phyloP scores from a whole-genome alignment of 2,888 invertebrate genomes.

The Lapara coniferarum region DNA sequence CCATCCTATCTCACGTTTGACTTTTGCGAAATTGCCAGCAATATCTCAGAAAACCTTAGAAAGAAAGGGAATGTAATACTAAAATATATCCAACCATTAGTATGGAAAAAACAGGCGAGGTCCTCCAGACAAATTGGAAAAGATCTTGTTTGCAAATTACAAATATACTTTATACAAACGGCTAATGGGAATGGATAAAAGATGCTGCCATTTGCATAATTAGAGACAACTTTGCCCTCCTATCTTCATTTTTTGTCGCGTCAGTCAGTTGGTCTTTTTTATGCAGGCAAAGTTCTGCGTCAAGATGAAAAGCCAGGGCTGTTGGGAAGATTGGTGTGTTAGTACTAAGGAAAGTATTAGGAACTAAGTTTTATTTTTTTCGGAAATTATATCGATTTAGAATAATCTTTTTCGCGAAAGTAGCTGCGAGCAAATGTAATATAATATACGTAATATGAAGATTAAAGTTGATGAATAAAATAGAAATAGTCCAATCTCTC shows the following conservation, averaged over 20 bases:
- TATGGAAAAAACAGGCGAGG: slow-evolving; percentile 47
- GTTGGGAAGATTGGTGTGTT: no score
- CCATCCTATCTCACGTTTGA: slow-evolving; percentile 10
- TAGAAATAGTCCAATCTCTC: no score
- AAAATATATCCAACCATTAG: slow-evolving; percentile 61
- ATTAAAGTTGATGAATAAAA: no score
- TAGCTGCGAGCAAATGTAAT: no score
- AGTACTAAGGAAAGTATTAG: not conserved
- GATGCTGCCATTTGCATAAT: slow-evolving; percentile 75
- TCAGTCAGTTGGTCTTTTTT: not conserved
- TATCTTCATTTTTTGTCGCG: slow-evolving; percentile 58
- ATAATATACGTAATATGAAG: no score
- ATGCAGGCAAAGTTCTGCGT: no score
- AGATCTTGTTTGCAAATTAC: slow-evolving; percentile 69
- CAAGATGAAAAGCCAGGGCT: no score
- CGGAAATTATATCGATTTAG: no score
- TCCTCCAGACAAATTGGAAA: slow-evolving; percentile 65
- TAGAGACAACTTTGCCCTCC: slow-evolving; percentile 57
- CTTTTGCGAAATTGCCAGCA: slow-evolving; percentile 48
- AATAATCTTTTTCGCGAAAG: no score
- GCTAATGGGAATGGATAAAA: slow-evolving; percentile 69
- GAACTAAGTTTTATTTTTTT: not conserved
- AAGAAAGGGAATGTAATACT: slow-evolving; percentile 54
- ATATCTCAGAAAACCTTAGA: slow-evolving; percentile 53
- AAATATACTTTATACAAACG: slow-evolving; percentile 65